Evolutionary conservation across 2,888 invertebrate genomes (phyloP).

Genomic region (Hymenopus coronatus): DNA sequence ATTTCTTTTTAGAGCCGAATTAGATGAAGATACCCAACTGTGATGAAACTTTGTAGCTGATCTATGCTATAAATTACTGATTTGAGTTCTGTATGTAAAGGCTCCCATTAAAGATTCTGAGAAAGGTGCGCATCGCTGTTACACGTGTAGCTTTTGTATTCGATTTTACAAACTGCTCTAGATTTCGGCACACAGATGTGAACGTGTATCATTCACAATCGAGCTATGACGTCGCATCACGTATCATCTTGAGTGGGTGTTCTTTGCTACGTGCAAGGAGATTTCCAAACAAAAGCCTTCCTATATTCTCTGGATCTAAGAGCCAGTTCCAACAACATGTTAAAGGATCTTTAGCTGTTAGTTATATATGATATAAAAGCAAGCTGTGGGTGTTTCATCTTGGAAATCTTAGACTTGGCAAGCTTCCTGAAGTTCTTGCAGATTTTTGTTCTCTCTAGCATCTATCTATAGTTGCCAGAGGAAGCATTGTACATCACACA

Average conservation of each 20-base stretch:
- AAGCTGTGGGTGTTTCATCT: not conserved
- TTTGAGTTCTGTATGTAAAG: too few relatives aligned
- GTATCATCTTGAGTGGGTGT: not conserved
- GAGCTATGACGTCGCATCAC: not conserved
- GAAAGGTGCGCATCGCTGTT: not conserved
- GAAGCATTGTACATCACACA: too few relatives aligned
- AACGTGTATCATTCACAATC: not conserved
- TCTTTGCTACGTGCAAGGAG: not conserved
- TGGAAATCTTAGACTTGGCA: not conserved
- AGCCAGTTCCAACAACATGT: not conserved
- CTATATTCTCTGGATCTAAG: not conserved
- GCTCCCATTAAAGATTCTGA: too few relatives aligned
- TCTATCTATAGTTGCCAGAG: too few relatives aligned
- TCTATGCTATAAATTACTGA: too few relatives aligned
- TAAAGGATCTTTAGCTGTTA: not conserved
- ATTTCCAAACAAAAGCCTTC: not conserved
- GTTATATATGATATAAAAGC: not conserved
- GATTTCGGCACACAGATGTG: not conserved
- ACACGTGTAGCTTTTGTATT: not conserved
- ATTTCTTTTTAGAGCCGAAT: too few relatives aligned
- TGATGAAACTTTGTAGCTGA: too few relatives aligned
- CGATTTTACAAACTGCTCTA: not conserved
- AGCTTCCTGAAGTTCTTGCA: not conserved
- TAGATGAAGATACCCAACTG: too few relatives aligned
- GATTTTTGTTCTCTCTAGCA: too few relatives aligned